A percentile compares a stretch with the other conserved stretches of the same genome.
Conservation (phyloP, 2,113 vertebrate genomes). For the Catharus fuscescens region DNA sequence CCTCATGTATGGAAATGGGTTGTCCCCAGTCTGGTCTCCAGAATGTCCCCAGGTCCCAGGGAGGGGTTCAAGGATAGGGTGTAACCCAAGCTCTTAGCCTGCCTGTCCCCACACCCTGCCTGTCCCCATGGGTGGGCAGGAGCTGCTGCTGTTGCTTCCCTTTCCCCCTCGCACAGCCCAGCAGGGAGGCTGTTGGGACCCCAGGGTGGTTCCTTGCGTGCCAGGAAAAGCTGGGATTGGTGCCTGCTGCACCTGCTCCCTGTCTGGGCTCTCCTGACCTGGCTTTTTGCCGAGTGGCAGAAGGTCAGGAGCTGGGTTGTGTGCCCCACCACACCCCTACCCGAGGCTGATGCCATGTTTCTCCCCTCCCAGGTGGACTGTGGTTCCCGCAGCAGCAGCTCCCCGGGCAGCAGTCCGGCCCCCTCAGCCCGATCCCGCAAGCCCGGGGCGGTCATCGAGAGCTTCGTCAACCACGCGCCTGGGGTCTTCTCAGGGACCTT, state of each 20-base stretch:
- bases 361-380: slow-evolving; percentile 79
- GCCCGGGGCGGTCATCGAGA: slow-evolving; percentile 93
- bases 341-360: accelerated
- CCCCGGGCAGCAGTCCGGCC: slow-evolving; percentile 60
- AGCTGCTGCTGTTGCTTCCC: neutral
- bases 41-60: neutral
- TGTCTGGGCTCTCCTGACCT: neutral
- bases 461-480: slow-evolving; percentile 95
- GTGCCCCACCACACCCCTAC: accelerated
- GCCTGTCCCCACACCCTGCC: neutral
- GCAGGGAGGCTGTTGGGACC: neutral
- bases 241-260: neutral
- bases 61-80: neutral
- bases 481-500: slow-evolving; percentile 98
- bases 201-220: neutral
- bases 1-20: accelerated
- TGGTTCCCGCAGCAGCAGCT: slow-evolving; percentile 69
- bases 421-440: slow-evolving; percentile 85
- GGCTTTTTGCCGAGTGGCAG: accelerated
- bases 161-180: accelerated
- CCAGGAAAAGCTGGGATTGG: neutral
- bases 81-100: neutral
- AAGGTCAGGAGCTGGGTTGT: neutral
- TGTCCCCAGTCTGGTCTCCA: neutral
- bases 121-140: neutral